Conservation (phyloP, 2,888 invertebrate genomes). For the Arge pagana region DNA sequence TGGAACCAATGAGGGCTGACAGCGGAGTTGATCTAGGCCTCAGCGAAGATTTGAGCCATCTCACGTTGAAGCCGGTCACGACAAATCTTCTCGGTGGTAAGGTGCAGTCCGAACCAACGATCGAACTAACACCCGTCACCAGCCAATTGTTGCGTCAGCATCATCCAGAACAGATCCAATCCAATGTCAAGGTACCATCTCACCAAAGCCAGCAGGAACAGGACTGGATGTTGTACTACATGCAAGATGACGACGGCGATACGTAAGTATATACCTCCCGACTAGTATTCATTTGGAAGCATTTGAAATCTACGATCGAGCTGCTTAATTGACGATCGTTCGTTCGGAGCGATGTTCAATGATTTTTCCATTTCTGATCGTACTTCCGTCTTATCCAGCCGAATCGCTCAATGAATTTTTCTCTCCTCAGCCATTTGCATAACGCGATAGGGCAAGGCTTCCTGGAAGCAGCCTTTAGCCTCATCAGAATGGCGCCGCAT, state of each 20-base stretch:
- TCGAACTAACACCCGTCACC: conserved; percentile 38
- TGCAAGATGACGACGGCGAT: conserved; percentile 84
- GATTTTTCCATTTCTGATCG: background rate
- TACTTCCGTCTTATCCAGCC: conserved; percentile 18
- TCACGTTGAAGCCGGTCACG: conserved; percentile 60
- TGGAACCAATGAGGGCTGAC: conserved; percentile 64
- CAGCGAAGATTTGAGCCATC: conserved; percentile 67
- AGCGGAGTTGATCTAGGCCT: conserved; percentile 69
- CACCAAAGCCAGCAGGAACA: conserved; percentile 13
- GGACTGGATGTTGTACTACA: conserved; percentile 69
- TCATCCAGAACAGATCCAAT: conserved; percentile 8
- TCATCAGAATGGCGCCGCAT: conserved; percentile 79
- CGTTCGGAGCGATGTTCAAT: conserved; percentile 5
- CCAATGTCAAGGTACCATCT: conserved; percentile 29
- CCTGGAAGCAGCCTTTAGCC: conserved; percentile 71
- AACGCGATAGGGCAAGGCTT: conserved; percentile 80
- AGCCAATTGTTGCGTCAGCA: conserved; percentile 23
- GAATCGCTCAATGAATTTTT: conserved; percentile 23
- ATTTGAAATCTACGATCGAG: conserved; percentile 13
- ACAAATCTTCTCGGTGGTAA: conserved; percentile 45
- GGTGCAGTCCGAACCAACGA: conserved; percentile 37
- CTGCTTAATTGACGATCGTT: conserved; percentile 7
- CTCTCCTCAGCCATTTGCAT: conserved; percentile 76
- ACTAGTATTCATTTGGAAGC: conserved; percentile 16
- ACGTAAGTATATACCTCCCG: conserved; percentile 70